phyloP scores from a whole-genome alignment of 2,797 vertebrate genomes.

The Paguma larvata region DNA sequence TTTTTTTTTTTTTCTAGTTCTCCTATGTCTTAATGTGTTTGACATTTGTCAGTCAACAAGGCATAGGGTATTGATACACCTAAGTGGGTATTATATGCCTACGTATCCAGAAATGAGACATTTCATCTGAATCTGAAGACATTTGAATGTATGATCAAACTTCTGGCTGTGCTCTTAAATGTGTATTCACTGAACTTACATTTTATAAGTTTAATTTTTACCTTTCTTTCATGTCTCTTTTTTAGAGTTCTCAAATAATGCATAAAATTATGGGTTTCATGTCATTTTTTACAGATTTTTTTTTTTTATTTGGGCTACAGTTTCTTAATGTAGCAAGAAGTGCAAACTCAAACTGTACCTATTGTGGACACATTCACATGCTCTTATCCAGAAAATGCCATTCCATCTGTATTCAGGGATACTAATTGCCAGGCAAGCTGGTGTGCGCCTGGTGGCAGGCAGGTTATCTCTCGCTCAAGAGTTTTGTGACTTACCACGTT shows the following conservation, averaged over 20 bases:
- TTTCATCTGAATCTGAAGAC: neutral
- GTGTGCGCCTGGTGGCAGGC: neutral
- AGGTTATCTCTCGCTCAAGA: constrained; percentile 11
- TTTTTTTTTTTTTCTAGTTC: neutral
- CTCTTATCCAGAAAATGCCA: neutral
- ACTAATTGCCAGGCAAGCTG: constrained; percentile 14
- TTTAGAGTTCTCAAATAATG: neutral
- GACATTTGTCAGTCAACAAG: neutral
- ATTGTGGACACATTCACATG: neutral
- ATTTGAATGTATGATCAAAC: neutral
- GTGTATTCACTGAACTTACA: neutral
- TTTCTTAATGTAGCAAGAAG: neutral
- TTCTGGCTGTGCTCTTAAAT: neutral
- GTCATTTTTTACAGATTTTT: neutral
- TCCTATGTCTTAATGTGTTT: neutral
- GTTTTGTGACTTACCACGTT: constrained; percentile 55
- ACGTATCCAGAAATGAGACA: neutral
- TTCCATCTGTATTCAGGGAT: neutral
- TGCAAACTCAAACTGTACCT: neutral
- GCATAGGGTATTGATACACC: neutral
- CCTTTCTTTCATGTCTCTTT: neutral
- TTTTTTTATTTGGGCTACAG: neutral
- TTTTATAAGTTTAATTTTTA: neutral
- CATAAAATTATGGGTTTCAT: neutral
- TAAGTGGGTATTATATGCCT: neutral